Evolutionary conservation across 1,140 invertebrate genomes (phyloP).

Genomic region (Diachasma alloeum): DNA sequence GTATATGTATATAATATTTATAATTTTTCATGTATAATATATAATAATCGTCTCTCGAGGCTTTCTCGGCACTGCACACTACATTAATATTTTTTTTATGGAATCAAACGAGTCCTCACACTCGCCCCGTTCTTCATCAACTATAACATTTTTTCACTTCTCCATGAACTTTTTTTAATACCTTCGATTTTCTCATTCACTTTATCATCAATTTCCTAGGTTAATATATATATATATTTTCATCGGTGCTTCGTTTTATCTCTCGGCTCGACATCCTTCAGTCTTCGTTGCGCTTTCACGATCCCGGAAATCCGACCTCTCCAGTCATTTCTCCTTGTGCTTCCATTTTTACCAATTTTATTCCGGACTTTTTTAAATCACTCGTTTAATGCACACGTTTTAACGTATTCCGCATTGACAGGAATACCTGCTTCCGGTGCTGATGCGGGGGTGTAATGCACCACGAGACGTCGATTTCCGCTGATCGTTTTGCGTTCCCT

Average conservation of each 20-base stretch:
- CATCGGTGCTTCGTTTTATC: constrained; percentile 16
- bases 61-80: constrained; percentile 35
- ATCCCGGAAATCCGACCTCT: constrained; percentile 22
- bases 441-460: not conserved
- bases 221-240: constrained; percentile 11
- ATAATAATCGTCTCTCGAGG: constrained; percentile 31
- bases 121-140: constrained; percentile 20
- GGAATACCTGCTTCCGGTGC: constrained; percentile 6
- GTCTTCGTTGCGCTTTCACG: constrained; percentile 33
- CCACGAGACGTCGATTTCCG: constrained; percentile 12
- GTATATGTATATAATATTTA: constrained; percentile 29
- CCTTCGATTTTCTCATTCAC: constrained; percentile 11
- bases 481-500: constrained; percentile 24
- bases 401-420: not conserved
- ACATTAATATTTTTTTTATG: constrained; percentile 6
- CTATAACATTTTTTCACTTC: not conserved
- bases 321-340: not conserved
- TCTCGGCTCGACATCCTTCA: constrained; percentile 32
- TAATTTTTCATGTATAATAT: constrained; percentile 17
- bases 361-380: not conserved
- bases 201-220: not conserved
- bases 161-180: not conserved
- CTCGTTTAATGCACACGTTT: not conserved
- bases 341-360: not conserved
- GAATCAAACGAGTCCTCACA: constrained; percentile 24